phyloP scores from a whole-genome alignment of 2,113 vertebrate genomes.

The Smithornis capensis region DNA sequence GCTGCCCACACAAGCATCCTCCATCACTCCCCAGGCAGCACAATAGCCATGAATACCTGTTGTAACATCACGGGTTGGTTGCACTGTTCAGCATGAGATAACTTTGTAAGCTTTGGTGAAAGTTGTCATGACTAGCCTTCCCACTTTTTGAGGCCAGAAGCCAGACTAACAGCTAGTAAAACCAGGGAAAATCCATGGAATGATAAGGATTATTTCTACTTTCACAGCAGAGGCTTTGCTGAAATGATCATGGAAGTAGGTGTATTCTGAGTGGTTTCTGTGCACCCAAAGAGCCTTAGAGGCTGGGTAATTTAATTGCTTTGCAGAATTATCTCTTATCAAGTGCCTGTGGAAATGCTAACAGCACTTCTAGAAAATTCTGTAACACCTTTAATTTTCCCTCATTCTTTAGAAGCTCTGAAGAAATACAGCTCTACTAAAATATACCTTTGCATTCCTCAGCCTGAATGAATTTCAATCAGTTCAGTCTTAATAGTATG shows the following conservation, averaged over 20 bases:
- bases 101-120: neutral
- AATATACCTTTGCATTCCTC: neutral
- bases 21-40: fast-evolving
- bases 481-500: slow-evolving; percentile 18
- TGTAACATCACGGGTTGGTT: neutral
- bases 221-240: neutral
- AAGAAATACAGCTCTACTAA: neutral
- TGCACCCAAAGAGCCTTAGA: neutral
- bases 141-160: neutral
- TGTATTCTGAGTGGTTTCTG: neutral
- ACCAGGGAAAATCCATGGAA: neutral
- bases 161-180: neutral
- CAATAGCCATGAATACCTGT: fast-evolving
- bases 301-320: slow-evolving; percentile 10
- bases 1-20: fast-evolving
- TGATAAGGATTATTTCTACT: neutral
- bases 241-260: neutral
- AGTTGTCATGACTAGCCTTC: neutral
- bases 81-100: neutral
- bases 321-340: neutral
- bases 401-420: neutral
- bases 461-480: slow-evolving; percentile 22
- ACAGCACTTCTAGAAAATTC: neutral
- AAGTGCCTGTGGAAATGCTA: neutral
- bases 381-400: neutral